Percentiles rank a stretch among this genome's conserved stretches.
These are phyloP conservation scores for Daphoenositta chrysoptera DNA, from an alignment of 2,113 vertebrate genomes.

Conservation along the genomic window DNA sequence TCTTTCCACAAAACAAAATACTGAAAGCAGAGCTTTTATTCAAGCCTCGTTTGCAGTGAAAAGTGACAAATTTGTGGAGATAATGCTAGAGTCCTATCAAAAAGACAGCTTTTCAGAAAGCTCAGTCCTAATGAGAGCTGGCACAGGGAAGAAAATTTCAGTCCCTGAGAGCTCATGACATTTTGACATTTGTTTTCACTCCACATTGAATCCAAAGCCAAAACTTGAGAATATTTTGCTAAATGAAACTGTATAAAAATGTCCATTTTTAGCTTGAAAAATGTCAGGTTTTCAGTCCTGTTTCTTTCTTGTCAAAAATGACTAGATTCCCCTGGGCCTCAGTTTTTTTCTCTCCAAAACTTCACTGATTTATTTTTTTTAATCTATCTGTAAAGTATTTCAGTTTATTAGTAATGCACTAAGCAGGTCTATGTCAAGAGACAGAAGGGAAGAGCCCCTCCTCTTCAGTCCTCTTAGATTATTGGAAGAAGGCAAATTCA, in stretches of 20 bases:
- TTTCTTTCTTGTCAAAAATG: background rate
- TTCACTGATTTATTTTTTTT: background rate
- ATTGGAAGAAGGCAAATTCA: background rate
- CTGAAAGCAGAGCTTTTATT: background rate
- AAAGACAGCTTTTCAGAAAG: slow-evolving; percentile 1
- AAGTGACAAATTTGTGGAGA: background rate
- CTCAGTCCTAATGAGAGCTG: slow-evolving; percentile 7
- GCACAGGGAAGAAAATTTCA: background rate
- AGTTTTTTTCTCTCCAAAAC: background rate
- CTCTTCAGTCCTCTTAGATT: background rate
- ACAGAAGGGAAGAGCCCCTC: background rate
- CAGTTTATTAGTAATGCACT: background rate
- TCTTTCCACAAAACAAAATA: background rate
- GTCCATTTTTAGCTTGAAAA: background rate
- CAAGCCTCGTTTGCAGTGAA: background rate
- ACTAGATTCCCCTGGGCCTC: background rate
- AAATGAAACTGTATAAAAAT: background rate
- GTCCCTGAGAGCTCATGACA: background rate
- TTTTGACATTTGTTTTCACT: slow-evolving; percentile 47
- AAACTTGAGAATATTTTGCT: background rate
- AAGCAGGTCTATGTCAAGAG: background rate
- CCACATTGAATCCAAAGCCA: background rate
- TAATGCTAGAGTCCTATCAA: background rate
- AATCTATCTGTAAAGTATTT: background rate
- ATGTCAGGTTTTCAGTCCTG: background rate